A percentile compares a stretch with the other conserved stretches of the same genome.
phyloP scores from a whole-genome alignment of 2,113 vertebrate species.

The Pygoscelis adeliae region DNA sequence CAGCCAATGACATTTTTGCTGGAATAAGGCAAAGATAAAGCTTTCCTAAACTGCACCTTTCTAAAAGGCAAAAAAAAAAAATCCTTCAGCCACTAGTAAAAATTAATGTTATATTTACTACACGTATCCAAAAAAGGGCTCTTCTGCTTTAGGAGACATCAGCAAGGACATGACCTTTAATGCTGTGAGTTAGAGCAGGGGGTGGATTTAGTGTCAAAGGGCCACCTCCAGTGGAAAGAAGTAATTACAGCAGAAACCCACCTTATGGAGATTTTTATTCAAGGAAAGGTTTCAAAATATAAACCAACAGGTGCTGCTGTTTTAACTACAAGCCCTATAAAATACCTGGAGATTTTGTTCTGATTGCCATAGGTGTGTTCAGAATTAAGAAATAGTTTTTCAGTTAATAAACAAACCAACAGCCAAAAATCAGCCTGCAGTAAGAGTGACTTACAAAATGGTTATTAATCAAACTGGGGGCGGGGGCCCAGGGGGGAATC shows the following conservation, averaged over 20 bases:
- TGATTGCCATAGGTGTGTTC: not conserved
- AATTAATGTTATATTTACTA: not conserved
- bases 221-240: not conserved
- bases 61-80: not conserved
- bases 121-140: not conserved
- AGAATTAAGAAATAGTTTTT: not conserved
- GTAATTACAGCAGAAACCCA: not conserved
- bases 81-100: not conserved
- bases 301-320: conserved; percentile 26
- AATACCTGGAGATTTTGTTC: conserved; percentile 25
- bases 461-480: not conserved
- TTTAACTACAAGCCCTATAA: conserved; percentile 28
- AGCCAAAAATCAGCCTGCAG: conserved; percentile 5
- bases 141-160: not conserved
- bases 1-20: not conserved
- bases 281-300: conserved; percentile 39
- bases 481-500: not conserved
- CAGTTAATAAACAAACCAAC: not conserved
- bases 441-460: not conserved
- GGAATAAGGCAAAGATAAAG: not conserved
- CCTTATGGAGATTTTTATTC: not conserved
- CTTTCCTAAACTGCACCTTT: not conserved
- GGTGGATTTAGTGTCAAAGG: not conserved
- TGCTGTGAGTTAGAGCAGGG: not conserved
- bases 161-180: not conserved